Percentiles rank a stretch among this genome's conserved stretches.
Conservation (phyloP, 2,797 vertebrate species). For the Mycteria americana region DNA sequence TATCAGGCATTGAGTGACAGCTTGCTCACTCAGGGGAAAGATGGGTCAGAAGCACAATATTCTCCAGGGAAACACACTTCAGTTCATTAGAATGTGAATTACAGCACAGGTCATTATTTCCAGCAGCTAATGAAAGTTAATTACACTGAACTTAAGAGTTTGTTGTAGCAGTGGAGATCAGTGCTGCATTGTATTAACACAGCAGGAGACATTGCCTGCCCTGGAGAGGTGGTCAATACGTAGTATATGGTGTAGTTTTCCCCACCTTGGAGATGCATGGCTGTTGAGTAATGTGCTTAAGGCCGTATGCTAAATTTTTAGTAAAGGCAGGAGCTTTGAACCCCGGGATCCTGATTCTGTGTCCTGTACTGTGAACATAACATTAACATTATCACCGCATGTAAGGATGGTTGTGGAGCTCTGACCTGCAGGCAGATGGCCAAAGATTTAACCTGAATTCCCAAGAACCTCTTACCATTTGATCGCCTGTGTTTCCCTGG, state of each 20-base stretch:
- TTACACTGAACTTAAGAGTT: neutral
- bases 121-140: neutral
- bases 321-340: neutral
- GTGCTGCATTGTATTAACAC: neutral
- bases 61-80: neutral
- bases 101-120: neutral
- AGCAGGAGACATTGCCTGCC: neutral
- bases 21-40: neutral
- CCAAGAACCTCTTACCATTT: neutral
- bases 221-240: neutral
- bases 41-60: neutral
- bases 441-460: neutral
- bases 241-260: neutral
- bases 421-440: neutral
- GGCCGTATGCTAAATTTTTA: neutral
- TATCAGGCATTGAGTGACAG: neutral
- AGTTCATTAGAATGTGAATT: neutral
- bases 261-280: neutral
- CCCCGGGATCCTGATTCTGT: neutral
- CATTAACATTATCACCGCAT: rapidly evolving
- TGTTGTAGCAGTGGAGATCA: neutral
- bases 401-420: neutral
- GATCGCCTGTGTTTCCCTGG: rapidly evolving
- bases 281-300: neutral
- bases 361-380: neutral